phyloP scores from a whole-genome alignment of 2,888 invertebrate genomes.

The Aelia acuminata region DNA sequence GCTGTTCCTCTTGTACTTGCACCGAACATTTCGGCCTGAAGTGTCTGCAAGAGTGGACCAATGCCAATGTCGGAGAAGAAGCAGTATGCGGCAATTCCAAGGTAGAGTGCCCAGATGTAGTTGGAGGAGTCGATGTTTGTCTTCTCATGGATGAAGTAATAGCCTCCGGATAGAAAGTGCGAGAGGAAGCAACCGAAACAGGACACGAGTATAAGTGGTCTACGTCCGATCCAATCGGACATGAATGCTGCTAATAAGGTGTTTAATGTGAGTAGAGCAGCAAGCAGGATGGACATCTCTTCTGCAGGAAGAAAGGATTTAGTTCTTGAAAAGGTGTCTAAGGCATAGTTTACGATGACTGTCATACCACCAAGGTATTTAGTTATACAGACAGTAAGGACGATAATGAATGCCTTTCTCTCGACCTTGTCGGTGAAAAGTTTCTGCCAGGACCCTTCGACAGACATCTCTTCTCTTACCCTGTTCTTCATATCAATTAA shows the following conservation, averaged over 20 bases:
- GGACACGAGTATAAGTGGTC: slow-evolving; percentile 60
- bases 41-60: slow-evolving; percentile 64
- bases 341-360: slow-evolving; percentile 58
- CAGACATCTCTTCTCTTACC: slow-evolving; percentile 40
- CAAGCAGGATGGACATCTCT: slow-evolving; percentile 55
- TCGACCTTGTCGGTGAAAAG: slow-evolving; percentile 62
- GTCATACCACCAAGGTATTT: slow-evolving; percentile 58
- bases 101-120: slow-evolving; percentile 61
- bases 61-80: slow-evolving; percentile 64
- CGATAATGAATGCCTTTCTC: slow-evolving; percentile 56
- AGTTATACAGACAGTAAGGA: slow-evolving; percentile 43
- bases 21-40: slow-evolving; percentile 66
- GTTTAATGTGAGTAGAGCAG: slow-evolving; percentile 39
- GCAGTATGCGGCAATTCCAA: slow-evolving; percentile 62
- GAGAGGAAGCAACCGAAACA: slow-evolving; percentile 57
- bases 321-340: slow-evolving; percentile 57
- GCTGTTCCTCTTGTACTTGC: slow-evolving; percentile 65
- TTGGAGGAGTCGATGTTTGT: slow-evolving; percentile 52
- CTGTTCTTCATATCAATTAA: slow-evolving; percentile 44
- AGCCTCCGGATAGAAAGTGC: slow-evolving; percentile 59
- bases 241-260: slow-evolving; percentile 57
- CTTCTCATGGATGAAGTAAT: slow-evolving; percentile 62
- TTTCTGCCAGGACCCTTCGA: slow-evolving; percentile 57
- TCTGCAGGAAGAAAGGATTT: not conserved
- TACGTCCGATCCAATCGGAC: slow-evolving; percentile 61